phyloP scores from a whole-genome alignment of 2,797 vertebrate genomes.

The Vireo griseus region DNA sequence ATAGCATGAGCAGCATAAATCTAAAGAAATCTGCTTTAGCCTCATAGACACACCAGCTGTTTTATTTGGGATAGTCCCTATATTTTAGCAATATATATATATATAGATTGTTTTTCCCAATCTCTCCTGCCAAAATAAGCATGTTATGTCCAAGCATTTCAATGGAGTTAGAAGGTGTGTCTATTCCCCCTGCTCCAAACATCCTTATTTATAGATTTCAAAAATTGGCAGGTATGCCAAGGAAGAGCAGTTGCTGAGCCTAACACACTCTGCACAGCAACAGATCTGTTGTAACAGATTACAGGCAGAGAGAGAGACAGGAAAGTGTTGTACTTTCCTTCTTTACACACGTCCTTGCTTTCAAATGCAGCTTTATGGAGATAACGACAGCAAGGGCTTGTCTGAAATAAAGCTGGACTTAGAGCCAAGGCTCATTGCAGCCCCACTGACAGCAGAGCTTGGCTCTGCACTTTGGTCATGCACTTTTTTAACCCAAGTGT shows the following conservation, averaged over 20 bases:
- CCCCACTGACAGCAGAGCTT: not conserved
- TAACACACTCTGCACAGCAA: constrained; percentile 29
- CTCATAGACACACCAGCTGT: not conserved
- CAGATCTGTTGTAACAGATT: constrained; percentile 54
- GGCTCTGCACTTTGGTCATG: not conserved
- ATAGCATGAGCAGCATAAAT: not conserved
- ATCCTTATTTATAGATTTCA: constrained; percentile 46
- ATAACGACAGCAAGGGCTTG: not conserved
- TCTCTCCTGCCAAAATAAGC: constrained; percentile 33
- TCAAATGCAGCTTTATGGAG: not conserved
- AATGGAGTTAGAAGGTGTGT: constrained; percentile 34
- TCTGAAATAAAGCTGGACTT: not conserved
- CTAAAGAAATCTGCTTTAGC: constrained; percentile 4
- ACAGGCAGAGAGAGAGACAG: constrained; percentile 29
- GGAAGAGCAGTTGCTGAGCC: constrained; percentile 53
- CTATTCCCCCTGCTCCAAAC: not conserved
- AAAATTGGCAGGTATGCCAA: constrained; percentile 33
- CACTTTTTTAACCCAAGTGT: not conserved
- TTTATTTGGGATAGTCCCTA: not conserved
- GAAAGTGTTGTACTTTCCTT: constrained; percentile 6
- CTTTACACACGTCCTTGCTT: constrained; percentile 17
- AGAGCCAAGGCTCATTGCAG: not conserved
- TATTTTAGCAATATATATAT: not conserved
- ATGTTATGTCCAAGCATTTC: constrained; percentile 3
- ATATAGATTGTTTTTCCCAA: not conserved